A percentile compares a stretch with the other conserved stretches of the same genome.
phyloP scores from a whole-genome alignment of 2,888 invertebrate species.

The Emmelina monodactyla region DNA sequence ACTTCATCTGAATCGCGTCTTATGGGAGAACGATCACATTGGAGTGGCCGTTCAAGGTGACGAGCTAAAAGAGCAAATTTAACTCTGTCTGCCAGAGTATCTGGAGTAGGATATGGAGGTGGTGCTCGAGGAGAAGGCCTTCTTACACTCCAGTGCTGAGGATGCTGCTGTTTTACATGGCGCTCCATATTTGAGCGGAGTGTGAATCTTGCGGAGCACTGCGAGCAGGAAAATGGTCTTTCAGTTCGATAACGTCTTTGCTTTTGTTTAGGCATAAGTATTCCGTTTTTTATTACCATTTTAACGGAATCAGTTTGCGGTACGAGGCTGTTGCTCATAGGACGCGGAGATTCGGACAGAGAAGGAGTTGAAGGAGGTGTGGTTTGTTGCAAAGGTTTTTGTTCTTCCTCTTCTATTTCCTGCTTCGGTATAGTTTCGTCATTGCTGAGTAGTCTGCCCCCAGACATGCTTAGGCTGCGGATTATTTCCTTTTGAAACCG shows the following conservation, averaged over 20 bases:
- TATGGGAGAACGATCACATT: constrained; percentile 42
- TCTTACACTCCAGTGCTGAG: constrained; percentile 85
- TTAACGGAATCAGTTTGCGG: constrained; percentile 73
- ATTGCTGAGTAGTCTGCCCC: constrained; percentile 68
- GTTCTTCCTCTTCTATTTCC: constrained; percentile 63
- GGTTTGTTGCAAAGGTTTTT: constrained; percentile 50
- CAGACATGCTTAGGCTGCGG: constrained; percentile 72
- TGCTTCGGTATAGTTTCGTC: constrained; percentile 43
- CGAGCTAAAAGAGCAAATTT: constrained; percentile 82
- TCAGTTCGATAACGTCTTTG: constrained; percentile 90
- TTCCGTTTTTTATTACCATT: constrained; percentile 91
- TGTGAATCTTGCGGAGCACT: constrained; percentile 90
- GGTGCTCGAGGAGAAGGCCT: constrained; percentile 62
- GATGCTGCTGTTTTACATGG: constrained; percentile 94
- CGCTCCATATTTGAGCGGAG: constrained; percentile 94
- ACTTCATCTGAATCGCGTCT: constrained; percentile 64
- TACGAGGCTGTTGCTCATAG: constrained; percentile 45
- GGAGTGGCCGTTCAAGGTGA: constrained; percentile 72
- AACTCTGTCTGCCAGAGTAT: constrained; percentile 51
- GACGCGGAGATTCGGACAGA: constrained; percentile 54
- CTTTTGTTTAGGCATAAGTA: constrained; percentile 91
- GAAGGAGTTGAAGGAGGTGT: constrained; percentile 50
- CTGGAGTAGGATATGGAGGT: constrained; percentile 40
- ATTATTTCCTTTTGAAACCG: constrained; percentile 71
- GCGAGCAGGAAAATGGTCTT: constrained; percentile 88